phyloP scores from a whole-genome alignment of 1,140 invertebrate species.

The Battus philenor region DNA sequence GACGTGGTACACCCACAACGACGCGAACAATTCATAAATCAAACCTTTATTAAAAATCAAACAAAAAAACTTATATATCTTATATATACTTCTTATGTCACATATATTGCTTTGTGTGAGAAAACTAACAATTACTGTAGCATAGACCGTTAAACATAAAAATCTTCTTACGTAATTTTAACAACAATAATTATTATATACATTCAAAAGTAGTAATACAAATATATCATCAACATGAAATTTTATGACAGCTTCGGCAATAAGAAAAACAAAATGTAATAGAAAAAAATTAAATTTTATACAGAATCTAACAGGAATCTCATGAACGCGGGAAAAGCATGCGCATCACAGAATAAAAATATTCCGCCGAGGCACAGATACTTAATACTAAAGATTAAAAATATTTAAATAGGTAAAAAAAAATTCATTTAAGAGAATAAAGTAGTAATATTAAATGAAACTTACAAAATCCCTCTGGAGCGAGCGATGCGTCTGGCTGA shows the following conservation, averaged over 20 bases:
- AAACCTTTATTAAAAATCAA: not conserved
- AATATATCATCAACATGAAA: too few species aligned
- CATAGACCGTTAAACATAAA: not conserved
- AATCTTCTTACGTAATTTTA: too few species aligned
- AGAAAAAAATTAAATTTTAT: not conserved
- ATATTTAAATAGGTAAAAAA: not conserved
- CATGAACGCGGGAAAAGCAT: constrained; percentile 14
- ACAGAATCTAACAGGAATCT: constrained; percentile 13
- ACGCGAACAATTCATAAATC: not conserved
- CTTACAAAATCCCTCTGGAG: constrained; percentile 44
- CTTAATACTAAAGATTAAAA: not conserved
- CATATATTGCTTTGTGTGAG: too few species aligned
- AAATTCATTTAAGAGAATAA: not conserved
- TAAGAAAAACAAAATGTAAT: not conserved
- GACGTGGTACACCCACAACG: constrained; percentile 32
- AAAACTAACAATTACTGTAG: too few species aligned
- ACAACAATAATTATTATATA: too few species aligned
- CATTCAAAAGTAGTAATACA: too few species aligned
- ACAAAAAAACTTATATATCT: too few species aligned
- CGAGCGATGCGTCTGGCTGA: constrained; percentile 38
- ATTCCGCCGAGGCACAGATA: not conserved
- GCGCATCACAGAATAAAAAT: not conserved
- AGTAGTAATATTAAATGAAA: constrained; percentile 25
- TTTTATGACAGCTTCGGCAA: too few species aligned
- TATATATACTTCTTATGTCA: too few species aligned